Conservation (phyloP, 2,797 vertebrate species). For the Coccyzus lansbergi region DNA sequence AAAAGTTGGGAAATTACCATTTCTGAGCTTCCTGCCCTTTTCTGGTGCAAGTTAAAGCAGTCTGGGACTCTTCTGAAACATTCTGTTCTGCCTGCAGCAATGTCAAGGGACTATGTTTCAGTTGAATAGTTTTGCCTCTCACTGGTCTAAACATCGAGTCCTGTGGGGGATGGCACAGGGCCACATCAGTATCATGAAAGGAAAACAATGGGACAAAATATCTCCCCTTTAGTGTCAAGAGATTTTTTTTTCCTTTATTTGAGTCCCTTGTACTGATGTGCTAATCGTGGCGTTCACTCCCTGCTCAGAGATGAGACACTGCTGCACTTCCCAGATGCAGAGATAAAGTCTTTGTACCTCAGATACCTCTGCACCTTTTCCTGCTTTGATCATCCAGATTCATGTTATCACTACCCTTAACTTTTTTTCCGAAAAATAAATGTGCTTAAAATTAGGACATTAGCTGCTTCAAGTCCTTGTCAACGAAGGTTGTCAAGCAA, state of each 20-base stretch:
- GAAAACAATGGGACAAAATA: background rate
- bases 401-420: background rate
- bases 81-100: background rate
- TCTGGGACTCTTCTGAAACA: background rate
- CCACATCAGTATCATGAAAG: background rate
- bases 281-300: background rate
- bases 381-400: background rate
- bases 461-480: background rate
- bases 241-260: background rate
- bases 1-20: background rate
- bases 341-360: background rate
- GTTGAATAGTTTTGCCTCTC: background rate
- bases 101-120: background rate
- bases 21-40: background rate
- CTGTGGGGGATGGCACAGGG: background rate
- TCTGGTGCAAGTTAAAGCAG: background rate
- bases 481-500: background rate
- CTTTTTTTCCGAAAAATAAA: background rate
- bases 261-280: background rate
- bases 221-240: background rate
- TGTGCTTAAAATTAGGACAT: background rate
- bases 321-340: background rate
- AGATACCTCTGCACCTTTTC: too few relatives aligned
- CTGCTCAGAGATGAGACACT: background rate
- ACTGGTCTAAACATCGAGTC: background rate